Base-by-base conservation (phyloP, 2,888 invertebrate genomes). In the Drosophila differens region DNA sequence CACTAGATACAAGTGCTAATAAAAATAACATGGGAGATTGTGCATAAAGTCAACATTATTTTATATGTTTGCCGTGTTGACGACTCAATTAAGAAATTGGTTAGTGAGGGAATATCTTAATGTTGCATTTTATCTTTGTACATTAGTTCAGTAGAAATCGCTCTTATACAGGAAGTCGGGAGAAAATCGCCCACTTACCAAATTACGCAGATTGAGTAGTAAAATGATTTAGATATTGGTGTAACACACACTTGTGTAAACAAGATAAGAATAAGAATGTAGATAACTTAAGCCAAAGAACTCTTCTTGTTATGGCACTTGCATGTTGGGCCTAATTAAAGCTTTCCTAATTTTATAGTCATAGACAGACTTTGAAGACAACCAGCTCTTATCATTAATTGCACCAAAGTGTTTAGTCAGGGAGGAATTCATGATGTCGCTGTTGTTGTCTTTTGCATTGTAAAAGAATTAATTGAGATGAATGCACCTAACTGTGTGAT, bases 381-480 rank as follows among this genome's bases (percentile, higher is more conserved):
- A 41, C 67, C 47, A 54, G 63, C 64, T 68, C 68, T 64, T 66
- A 62, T 73, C 79, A 79, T 74, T 76, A 76, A 76, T 79, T 76
- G 67, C 76, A 68, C 44, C 66, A 54, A 78, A 72, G 79, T 78
- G 79, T 67, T 67, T 59, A 57, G 52, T 14, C 47, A 57, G 37
- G 44, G 60, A 64, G 85, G 85, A 69, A 85, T 87, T 88, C 83
- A 75, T 64, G 53, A 68, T 57, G 61, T 53, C 72, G 65, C 41
- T 75, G 58, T 32, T 49, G 62, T 12, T 51, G 60, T 47, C 30
- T 62, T 59, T 60, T 65, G 71, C 59, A 73, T 71, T 88, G 85
- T 72, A 89, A 69, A 76, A 84, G 89, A 86, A 89, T 91, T 87
- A 86, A 86, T 86, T 91, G 88, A 87, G 90, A 89, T 85, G 91